These are phyloP conservation scores for Fratercula arctica DNA, from an alignment of 2,797 vertebrate genomes.

Conservation along the genomic window DNA sequence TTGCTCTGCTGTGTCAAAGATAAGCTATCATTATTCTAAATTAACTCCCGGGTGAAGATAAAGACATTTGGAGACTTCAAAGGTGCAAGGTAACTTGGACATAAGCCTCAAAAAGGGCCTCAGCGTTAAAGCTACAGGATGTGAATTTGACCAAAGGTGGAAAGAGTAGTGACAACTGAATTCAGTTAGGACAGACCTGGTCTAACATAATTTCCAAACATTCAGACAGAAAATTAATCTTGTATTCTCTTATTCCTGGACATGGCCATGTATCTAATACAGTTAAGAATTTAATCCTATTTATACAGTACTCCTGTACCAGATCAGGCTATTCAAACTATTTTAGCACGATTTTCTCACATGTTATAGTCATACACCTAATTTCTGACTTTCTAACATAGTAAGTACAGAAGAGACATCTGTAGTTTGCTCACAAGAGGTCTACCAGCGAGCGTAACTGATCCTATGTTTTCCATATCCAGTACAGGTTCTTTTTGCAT, in stretches of 20 bases:
- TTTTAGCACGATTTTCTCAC: neutral
- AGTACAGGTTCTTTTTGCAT: neutral
- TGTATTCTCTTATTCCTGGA: neutral
- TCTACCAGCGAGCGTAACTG: neutral
- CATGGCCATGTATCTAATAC: neutral
- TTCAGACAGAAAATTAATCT: neutral
- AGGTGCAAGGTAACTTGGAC: neutral
- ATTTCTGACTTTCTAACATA: neutral
- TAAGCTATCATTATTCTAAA: neutral
- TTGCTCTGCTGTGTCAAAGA: neutral
- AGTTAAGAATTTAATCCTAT: neutral
- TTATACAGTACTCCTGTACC: neutral
- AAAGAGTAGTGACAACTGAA: neutral
- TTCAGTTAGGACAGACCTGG: neutral
- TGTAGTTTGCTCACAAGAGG: neutral
- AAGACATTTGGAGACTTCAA: neutral
- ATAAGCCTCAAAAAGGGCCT: neutral
- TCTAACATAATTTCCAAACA: neutral
- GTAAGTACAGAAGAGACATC: neutral
- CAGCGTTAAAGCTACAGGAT: neutral
- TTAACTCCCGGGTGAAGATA: neutral
- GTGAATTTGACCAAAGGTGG: neutral
- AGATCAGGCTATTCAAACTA: neutral
- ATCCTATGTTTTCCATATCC: neutral
- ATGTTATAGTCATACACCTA: neutral